Evolutionary conservation across 2,113 vertebrate genomes (phyloP), one percentile per base, ranked within the genome.

Genomic region (Trichomycterus rosablanca): DNA sequence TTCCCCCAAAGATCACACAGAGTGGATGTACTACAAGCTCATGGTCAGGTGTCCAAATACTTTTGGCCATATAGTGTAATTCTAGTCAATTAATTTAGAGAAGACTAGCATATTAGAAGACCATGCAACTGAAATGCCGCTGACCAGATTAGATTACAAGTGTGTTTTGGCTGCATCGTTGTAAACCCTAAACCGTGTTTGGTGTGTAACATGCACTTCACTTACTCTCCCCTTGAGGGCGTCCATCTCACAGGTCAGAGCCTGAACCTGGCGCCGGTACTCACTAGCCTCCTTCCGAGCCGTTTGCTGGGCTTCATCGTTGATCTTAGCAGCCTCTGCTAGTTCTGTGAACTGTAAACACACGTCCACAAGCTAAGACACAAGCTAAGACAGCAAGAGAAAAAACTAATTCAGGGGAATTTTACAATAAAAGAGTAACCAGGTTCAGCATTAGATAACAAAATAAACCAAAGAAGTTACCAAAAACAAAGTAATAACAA

Each of bases 161-260:
- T n/a, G n/a, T n/a, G n/a, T n/a, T n/a, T n/a, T n/a, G n/a, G 26
- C 26, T 4, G 26, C 26, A 30, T 30, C 26, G 26, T 30, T 30
- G 3, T 30, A 30, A 30, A 30, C 3, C 3, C 26, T 30, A 7
- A 30, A 30, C 26, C 3, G 26, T 30, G n/a, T 40, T n/a, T 40
- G 37, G 12, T n/a, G 12, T 14, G 18, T 2, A 9, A 7, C 9
- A 14, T 51, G 26, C 20, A 37, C 10, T 1, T 56, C 78, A 92
- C 95, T 96, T 84, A 99, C 94, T 0, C 89, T 92, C 83, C 95
- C 92, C 83, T 95, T 97, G 10, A 99, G 91, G 0, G 94, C 84
- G 67, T 99, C 94, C 64, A 96, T 88, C 59, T 98, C 95, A 0
- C 93, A 95, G 78, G 93, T 97, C 37, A 98, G 92, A 1, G 88